A percentile compares a stretch with the other conserved stretches of the same genome.
Conservation (phyloP, 2,113 vertebrate genomes). For the Pongo pygmaeus region DNA sequence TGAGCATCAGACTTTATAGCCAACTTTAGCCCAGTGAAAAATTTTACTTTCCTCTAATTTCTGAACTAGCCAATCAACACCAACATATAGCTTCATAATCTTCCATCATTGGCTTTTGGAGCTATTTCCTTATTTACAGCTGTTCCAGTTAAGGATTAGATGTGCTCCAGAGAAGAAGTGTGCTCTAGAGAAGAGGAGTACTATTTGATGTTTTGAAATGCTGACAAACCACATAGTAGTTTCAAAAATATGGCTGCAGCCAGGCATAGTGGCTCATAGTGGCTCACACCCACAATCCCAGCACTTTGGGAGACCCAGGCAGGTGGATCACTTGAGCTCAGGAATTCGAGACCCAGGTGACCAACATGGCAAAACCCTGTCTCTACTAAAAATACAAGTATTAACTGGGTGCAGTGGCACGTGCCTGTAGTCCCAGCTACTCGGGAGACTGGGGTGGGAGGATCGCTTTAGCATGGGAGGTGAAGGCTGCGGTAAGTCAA, state of each 20-base stretch:
- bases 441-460: neutral
- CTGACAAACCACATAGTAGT: neutral
- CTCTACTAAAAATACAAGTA: too few species aligned
- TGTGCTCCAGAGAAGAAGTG: neutral
- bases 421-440: neutral
- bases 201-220: neutral
- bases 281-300: too few species aligned
- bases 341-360: too few species aligned
- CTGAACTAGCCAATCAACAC: neutral
- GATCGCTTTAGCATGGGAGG: neutral
- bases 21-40: neutral
- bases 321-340: too few species aligned
- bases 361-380: too few species aligned
- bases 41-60: neutral
- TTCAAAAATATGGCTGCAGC: neutral
- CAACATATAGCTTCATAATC: neutral
- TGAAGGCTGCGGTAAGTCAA: too few species aligned
- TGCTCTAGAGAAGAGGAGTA: neutral
- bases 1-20: neutral
- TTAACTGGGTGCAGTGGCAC: neutral
- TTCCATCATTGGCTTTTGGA: neutral
- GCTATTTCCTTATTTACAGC: neutral
- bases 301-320: too few species aligned
- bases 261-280: neutral
- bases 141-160: neutral